Evolutionary conservation across 2,113 vertebrate genomes (phyloP), one percentile per base, ranked within the genome.

Genomic region (Formicarius rufipectus): DNA sequence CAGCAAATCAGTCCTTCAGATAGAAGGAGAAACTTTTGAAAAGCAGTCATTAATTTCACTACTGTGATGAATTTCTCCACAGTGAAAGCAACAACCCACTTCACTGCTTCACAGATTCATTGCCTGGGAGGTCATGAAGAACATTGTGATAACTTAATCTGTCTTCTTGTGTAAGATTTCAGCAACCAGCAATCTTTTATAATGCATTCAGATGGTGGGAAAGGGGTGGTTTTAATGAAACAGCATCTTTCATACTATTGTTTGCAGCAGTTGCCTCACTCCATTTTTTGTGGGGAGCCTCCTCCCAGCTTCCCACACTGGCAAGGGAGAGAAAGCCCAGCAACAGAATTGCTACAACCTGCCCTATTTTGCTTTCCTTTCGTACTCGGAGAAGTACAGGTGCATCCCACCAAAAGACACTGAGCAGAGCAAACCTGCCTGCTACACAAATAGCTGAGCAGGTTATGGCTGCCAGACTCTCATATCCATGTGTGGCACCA

Each of bases 401-500:
- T 89, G 44, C 15, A 8, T 47, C 4, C 7, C 52, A 23, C 37
- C 31, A 33, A 64, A 75, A 56, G 45, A 50, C 0, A 2, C 45
- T 40, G 72, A n/a, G n/a, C 12, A 76, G 76, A 62, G 50, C 14
- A 66, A 90, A 66, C 10, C 20, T 30, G 3, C 12, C 37, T 22
- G 30, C n/a, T 21, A 52, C 30, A 50, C 82, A 58, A 59, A 15
- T 1, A 10, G 5, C 39, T 33, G 45, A 47, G 18, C 16, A 30
- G 37, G 31, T 66, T 24, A 19, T 2, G 0, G 35, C 42, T 59
- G 47, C 14, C 14, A 11, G 75, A 19, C 22, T 49, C 22, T 64
- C 13, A 0, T 14, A 50, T 0, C 0, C 23, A 2, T 14, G 24
- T 3, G 14, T 0, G 1, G 22, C 56, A 40, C 30, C 23, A 5